Evolutionary conservation across 1,140 invertebrate species (phyloP), one percentile per base, ranked within the genome.

Genomic region (Euwallacea fornicatus): DNA sequence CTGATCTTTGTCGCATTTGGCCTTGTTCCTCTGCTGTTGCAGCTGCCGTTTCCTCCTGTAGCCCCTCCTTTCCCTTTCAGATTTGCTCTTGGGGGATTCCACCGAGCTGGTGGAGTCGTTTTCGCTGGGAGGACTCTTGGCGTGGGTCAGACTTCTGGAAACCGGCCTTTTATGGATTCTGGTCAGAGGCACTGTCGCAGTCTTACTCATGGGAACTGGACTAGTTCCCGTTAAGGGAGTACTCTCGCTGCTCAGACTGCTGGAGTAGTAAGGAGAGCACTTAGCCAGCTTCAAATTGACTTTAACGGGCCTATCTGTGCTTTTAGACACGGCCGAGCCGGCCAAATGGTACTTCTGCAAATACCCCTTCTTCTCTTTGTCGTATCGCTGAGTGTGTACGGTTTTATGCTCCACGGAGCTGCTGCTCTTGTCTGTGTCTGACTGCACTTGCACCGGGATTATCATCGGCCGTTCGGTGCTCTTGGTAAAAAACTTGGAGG

Each of bases 201-300:
- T 81, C 75, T 81, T 82, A 69, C 72, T 79, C 9, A 78, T 74
- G 53, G 76, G 74, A 21, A 79, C 74, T 6, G 80, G 75, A 64
- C 77, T 78, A 15, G 76, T 73, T 33, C 76, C 71, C 0, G 79
- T 76, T 21, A 88, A 86, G 0, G 88, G 88, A 2, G 88, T 88
- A 44, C 88, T 88, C 72, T 89, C 88, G 0, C 87, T 88, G 77
- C 88, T 89, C 15, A 89, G 80, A 74, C 88, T 89, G 74, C 88
- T 89, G 7, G 88, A 89, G 80, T 89, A 89, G 75, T 89, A 89
- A 2, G 88, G 88, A 1, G 88, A 89, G 76, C 88, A 89, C 77
- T 88, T 87, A 7, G 88, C 84, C 44, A 89, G 76, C 73, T 88
- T 82, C 78, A 86, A 81, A 7, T 86, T 83, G 10, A 81, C 81